Percentiles rank a stretch among this genome's conserved stretches.
Conservation (phyloP, 2,113 vertebrate genomes). For the Martes martes region DNA sequence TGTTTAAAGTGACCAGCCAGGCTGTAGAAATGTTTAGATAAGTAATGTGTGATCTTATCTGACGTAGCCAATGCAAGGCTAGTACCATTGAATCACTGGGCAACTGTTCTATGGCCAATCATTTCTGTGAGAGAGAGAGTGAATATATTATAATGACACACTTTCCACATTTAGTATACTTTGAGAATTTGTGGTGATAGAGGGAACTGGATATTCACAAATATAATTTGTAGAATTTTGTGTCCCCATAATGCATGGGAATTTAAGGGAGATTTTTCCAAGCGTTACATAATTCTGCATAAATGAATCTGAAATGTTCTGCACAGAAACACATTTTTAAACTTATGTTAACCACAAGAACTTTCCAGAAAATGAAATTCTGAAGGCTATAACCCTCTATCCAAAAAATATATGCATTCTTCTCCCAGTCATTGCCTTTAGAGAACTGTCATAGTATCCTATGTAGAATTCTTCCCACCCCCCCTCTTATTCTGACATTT, state of each 20-base stretch:
- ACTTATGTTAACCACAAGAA: neutral
- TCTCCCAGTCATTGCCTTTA: neutral
- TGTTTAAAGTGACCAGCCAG: neutral
- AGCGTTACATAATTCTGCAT: slow-evolving; percentile 37
- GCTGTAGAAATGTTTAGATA: neutral
- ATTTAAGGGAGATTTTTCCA: neutral
- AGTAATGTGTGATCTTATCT: neutral
- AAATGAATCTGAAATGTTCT: neutral
- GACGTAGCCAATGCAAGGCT: neutral
- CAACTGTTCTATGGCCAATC: neutral
- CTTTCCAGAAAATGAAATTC: slow-evolving; percentile 38
- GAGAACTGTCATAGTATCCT: neutral
- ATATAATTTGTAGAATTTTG: neutral
- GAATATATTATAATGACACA: neutral
- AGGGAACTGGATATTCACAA: neutral
- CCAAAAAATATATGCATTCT: slow-evolving; percentile 23
- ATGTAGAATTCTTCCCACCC: neutral
- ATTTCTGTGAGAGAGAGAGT: neutral
- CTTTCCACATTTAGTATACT: neutral
- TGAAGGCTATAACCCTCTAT: neutral
- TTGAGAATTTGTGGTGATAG: neutral
- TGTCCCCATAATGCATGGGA: neutral
- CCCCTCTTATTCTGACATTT: slow-evolving; percentile 16
- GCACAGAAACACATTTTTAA: neutral
- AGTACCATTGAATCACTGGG: neutral